phyloP scores from a whole-genome alignment of 2,113 vertebrate species.

The Patagioenas fasciata region DNA sequence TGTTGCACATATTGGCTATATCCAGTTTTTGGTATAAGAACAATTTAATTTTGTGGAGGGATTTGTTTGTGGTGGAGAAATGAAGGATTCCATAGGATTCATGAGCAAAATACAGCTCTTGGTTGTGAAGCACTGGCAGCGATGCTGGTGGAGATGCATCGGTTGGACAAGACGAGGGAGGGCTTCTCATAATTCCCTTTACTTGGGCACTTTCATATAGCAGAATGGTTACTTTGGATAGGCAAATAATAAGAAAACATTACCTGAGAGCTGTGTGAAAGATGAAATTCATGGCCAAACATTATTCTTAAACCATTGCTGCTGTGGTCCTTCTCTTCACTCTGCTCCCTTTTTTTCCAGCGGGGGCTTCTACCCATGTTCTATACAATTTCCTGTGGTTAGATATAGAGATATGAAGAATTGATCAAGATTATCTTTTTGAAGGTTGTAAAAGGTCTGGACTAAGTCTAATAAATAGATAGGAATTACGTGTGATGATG shows the following conservation, averaged over 20 bases:
- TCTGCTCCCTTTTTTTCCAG: not conserved
- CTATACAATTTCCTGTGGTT: not conserved
- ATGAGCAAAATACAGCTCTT: not conserved
- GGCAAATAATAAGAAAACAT: not conserved
- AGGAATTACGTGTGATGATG: not conserved
- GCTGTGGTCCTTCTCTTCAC: not conserved
- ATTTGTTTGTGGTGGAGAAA: not conserved
- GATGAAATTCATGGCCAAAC: not conserved
- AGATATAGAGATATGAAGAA: not conserved
- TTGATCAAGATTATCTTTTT: slow-evolving; percentile 11
- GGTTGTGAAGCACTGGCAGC: not conserved
- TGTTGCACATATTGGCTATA: not conserved
- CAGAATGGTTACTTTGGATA: not conserved
- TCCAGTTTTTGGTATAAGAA: not conserved
- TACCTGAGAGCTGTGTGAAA: not conserved
- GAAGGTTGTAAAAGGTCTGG: not conserved
- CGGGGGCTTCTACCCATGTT: not conserved
- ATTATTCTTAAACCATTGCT: not conserved
- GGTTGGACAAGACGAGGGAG: not conserved
- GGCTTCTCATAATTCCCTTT: not conserved
- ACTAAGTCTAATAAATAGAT: slow-evolving; percentile 11
- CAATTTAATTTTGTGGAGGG: not conserved
- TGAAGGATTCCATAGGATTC: not conserved
- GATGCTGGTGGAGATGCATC: not conserved
- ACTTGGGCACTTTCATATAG: not conserved